Evolutionary conservation across 2,113 vertebrate species (phyloP).

Genomic region (Centropus unirufus): DNA sequence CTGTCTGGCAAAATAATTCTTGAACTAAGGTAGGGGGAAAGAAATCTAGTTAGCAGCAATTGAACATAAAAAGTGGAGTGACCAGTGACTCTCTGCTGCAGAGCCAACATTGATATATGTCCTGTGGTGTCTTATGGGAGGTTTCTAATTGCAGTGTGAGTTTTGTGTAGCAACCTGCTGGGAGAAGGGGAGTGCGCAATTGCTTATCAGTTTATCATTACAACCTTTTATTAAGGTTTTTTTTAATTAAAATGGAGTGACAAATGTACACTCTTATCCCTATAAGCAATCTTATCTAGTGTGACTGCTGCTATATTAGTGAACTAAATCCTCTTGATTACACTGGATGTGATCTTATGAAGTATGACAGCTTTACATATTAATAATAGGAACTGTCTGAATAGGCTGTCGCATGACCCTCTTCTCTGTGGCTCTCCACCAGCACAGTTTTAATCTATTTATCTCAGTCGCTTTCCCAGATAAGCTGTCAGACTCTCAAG

Average conservation of each 20-base stretch:
- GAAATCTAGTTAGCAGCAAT: slow-evolving; percentile 53
- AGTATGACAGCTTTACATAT: slow-evolving; percentile 73
- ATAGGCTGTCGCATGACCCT: slow-evolving; percentile 58
- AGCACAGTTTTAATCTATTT: slow-evolving; percentile 50
- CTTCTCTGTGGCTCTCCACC: slow-evolving; percentile 47
- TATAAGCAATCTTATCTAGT: slow-evolving; percentile 73
- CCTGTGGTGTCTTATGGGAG: slow-evolving; percentile 52
- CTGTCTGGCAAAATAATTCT: slow-evolving; percentile 39
- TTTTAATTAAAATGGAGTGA: slow-evolving; percentile 72
- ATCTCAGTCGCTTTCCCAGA: slow-evolving; percentile 33
- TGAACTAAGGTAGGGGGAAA: slow-evolving; percentile 12
- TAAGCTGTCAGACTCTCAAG: not conserved
- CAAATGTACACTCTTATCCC: slow-evolving; percentile 71
- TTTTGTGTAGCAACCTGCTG: slow-evolving; percentile 54
- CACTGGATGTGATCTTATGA: slow-evolving; percentile 72
- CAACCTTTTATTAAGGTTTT: slow-evolving; percentile 74
- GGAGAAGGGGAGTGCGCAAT: slow-evolving; percentile 44
- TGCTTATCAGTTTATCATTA: slow-evolving; percentile 73
- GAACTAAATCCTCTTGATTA: slow-evolving; percentile 74
- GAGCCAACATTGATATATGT: slow-evolving; percentile 46
- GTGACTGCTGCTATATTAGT: slow-evolving; percentile 70
- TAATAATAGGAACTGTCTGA: slow-evolving; percentile 66
- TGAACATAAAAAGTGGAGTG: slow-evolving; percentile 29
- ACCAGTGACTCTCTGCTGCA: slow-evolving; percentile 9
- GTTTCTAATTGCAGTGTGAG: slow-evolving; percentile 63